Conservation (phyloP, 1,140 invertebrate species). For the Calliphora vicina region DNA sequence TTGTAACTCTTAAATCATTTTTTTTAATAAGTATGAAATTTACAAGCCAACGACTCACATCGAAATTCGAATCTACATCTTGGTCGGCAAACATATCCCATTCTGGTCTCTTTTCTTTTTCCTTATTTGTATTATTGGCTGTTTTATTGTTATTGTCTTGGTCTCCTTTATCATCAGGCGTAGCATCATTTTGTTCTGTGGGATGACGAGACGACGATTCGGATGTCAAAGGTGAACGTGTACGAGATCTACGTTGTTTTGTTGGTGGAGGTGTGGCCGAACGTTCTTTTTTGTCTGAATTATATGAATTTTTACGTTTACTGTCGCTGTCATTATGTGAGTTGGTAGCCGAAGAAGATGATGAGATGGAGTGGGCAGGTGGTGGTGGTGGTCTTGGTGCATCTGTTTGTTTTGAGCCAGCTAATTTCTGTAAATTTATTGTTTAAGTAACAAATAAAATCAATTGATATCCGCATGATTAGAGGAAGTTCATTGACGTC, state of each 20-base stretch:
- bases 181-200: background rate
- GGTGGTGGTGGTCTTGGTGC: background rate
- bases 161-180: background rate
- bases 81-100: slow-evolving; percentile 91
- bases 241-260: slow-evolving; percentile 4
- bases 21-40: slow-evolving; percentile 45
- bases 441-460: background rate
- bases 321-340: background rate
- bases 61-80: slow-evolving; percentile 84
- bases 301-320: background rate
- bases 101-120: slow-evolving; percentile 66
- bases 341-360: too few species aligned
- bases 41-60: slow-evolving; percentile 72
- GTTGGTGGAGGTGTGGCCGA: background rate
- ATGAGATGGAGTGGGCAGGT: background rate
- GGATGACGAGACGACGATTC: background rate
- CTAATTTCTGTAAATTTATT: slow-evolving; percentile 9
- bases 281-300: background rate
- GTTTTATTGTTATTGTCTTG: slow-evolving; percentile 13
- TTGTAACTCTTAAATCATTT: too few species aligned
- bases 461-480: background rate
- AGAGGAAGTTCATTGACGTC: too few species aligned
- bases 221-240: slow-evolving; percentile 9
- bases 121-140: slow-evolving; percentile 38
- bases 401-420: background rate